Percentiles rank a stretch among this genome's conserved stretches.
phyloP scores from a whole-genome alignment of 2,888 invertebrate genomes.

The Catocala sponsa region DNA sequence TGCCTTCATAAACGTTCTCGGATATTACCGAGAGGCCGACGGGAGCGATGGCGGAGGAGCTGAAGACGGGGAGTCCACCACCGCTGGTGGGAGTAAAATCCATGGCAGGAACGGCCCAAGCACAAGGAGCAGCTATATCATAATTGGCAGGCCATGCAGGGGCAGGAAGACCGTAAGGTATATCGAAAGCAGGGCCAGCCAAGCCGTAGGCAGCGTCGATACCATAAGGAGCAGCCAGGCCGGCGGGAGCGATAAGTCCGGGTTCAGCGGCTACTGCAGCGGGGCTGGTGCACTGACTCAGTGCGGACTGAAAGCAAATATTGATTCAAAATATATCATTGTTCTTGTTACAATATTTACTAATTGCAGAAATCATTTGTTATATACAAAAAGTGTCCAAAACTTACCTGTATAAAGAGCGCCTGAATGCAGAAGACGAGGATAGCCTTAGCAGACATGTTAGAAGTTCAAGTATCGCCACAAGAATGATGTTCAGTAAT shows the following conservation, averaged over 20 bases:
- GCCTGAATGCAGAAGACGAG: conserved; percentile 43
- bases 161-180: too few species aligned
- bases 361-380: background rate
- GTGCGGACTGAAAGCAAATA: conserved; percentile 33
- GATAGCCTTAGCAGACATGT: conserved; percentile 41
- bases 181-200: background rate
- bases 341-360: background rate
- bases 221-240: conserved; percentile 7
- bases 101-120: conserved; percentile 35
- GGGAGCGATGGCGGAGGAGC: conserved; percentile 60
- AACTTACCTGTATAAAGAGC: conserved; percentile 43
- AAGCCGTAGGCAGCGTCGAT: conserved; percentile 16
- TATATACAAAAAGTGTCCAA: background rate
- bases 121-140: background rate
- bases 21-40: conserved; percentile 64
- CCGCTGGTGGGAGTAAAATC: conserved; percentile 60
- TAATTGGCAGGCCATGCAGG: too few species aligned
- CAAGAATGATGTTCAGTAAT: conserved; percentile 21
- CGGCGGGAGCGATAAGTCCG: conserved; percentile 14
- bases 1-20: conserved; percentile 66
- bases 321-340: background rate
- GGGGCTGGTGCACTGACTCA: conserved; percentile 43
- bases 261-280: conserved; percentile 28
- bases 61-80: conserved; percentile 60
- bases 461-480: conserved; percentile 18